phyloP scores from a whole-genome alignment of 1,140 invertebrate species.

The Kradibia gibbosae region DNA sequence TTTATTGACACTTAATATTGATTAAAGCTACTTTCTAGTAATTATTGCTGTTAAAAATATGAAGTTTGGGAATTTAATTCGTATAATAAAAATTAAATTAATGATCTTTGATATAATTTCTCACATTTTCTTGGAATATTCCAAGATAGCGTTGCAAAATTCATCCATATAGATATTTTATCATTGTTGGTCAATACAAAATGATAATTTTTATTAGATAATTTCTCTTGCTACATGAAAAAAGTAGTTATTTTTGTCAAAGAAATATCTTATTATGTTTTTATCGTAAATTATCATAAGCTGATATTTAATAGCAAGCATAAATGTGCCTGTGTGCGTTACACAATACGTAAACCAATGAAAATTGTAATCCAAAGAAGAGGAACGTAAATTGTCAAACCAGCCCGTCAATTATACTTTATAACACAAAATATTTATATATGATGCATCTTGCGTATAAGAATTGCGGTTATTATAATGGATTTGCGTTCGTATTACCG shows the following conservation, averaged over 20 bases:
- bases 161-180: conserved; percentile 50
- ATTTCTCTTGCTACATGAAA: conserved; percentile 37
- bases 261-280: conserved; percentile 43
- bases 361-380: too few relatives aligned
- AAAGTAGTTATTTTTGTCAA: conserved; percentile 48
- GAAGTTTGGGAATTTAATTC: conserved; percentile 22
- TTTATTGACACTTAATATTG: conserved; percentile 27
- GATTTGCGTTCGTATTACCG: background rate
- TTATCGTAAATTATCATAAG: conserved; percentile 39
- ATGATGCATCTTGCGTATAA: background rate
- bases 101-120: conserved; percentile 37
- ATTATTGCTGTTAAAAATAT: conserved; percentile 30
- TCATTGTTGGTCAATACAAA: conserved; percentile 48
- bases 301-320: conserved; percentile 26
- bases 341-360: background rate
- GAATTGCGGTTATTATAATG: too few relatives aligned
- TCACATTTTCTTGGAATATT: conserved; percentile 44
- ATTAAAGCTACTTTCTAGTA: conserved; percentile 17
- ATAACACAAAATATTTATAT: background rate
- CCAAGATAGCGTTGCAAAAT: conserved; percentile 49
- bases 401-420: background rate
- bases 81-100: conserved; percentile 44
- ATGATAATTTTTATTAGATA: conserved; percentile 49
- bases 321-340: background rate
- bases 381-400: background rate